phyloP scores from a whole-genome alignment of 2,113 vertebrate species.

The Okapia johnstoni region DNA sequence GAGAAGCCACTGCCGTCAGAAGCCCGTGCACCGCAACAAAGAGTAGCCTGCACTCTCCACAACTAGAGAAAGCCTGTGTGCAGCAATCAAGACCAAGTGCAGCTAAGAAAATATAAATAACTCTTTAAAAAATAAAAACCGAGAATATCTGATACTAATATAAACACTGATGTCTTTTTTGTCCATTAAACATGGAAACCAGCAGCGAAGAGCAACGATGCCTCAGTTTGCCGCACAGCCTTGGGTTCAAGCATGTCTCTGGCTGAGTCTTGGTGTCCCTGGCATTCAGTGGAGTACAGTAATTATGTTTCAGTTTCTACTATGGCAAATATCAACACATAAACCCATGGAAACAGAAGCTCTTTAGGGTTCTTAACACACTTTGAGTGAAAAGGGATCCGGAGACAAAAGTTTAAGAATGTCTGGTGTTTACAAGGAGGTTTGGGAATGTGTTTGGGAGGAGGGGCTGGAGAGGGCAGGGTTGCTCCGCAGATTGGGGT shows the following conservation, averaged over 20 bases:
- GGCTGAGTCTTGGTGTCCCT: neutral
- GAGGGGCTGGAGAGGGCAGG: neutral
- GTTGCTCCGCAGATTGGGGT: neutral
- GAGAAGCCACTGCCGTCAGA: neutral
- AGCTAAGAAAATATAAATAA: neutral
- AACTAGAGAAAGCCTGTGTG: neutral
- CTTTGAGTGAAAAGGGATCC: neutral
- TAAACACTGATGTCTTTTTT: neutral
- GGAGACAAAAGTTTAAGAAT: neutral
- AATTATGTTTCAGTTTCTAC: neutral
- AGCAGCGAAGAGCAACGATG: too few species aligned
- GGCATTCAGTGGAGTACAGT: rapidly evolving
- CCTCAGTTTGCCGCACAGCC: neutral
- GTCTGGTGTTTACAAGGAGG: neutral
- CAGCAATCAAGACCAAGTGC: neutral
- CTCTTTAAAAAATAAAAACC: neutral
- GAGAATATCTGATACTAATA: neutral
- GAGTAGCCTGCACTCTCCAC: neutral
- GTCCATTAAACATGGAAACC: neutral
- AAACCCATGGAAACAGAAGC: neutral
- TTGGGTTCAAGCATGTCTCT: neutral
- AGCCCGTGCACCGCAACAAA: rapidly evolving
- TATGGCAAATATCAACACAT: neutral
- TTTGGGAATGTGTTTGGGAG: neutral
- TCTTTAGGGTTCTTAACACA: neutral